Conservation (phyloP, 2,888 invertebrate species). For the Chloroclysta siterata region DNA sequence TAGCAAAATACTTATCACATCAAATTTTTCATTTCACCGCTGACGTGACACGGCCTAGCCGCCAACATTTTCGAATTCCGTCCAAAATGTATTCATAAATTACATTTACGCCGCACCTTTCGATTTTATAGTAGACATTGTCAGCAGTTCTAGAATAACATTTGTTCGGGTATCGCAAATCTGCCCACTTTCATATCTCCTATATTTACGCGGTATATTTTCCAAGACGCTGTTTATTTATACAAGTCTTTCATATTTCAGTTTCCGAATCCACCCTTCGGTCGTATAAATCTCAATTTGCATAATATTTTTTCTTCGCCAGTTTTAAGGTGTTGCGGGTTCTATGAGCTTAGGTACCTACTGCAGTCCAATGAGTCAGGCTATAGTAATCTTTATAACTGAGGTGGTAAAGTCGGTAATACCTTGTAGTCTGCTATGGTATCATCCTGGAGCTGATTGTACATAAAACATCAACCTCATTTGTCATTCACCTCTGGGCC, state of each 20-base stretch:
- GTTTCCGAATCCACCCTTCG: slow-evolving; percentile 51
- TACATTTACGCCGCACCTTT: slow-evolving; percentile 24
- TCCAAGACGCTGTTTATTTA: slow-evolving; percentile 47
- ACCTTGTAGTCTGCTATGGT: slow-evolving; percentile 33
- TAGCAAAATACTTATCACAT: slow-evolving; percentile 25
- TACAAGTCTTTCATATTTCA: slow-evolving; percentile 52
- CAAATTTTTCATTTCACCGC: slow-evolving; percentile 26
- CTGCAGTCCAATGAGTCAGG: slow-evolving; percentile 15
- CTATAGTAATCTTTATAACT: slow-evolving; percentile 33
- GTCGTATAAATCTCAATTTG: slow-evolving; percentile 64
- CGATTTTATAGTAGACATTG: slow-evolving; percentile 20
- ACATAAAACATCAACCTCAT: slow-evolving; percentile 53
- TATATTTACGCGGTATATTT: slow-evolving; percentile 39
- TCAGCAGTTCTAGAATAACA: slow-evolving; percentile 31
- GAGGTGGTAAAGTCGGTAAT: slow-evolving; percentile 26
- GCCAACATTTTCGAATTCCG: slow-evolving; percentile 7
- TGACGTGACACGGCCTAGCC: slow-evolving; percentile 16
- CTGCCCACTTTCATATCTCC: slow-evolving; percentile 34
- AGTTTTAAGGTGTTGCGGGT: slow-evolving; percentile 54
- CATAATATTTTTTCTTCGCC: slow-evolving; percentile 61
- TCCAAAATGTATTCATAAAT: slow-evolving; percentile 6
- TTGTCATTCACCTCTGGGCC: slow-evolving; percentile 59
- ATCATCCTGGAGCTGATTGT: slow-evolving; percentile 45
- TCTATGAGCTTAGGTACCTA: slow-evolving; percentile 40
- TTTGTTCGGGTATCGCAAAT: slow-evolving; percentile 35